Evolutionary conservation across 2,888 invertebrate genomes (phyloP).

Genomic region (Euzetes globulus): DNA sequence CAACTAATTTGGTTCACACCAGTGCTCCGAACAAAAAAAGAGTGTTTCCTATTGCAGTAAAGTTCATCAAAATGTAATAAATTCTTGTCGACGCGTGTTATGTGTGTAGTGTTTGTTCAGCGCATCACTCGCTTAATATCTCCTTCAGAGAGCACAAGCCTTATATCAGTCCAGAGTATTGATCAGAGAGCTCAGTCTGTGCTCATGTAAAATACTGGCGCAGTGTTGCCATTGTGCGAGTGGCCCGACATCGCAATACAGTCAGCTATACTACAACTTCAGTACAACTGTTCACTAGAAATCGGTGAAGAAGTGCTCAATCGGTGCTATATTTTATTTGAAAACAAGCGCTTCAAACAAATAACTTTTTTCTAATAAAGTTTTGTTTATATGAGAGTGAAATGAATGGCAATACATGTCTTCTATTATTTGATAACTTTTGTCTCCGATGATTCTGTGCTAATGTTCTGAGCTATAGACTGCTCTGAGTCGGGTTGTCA

Average conservation of each 20-base stretch:
- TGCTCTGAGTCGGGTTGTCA: neutral
- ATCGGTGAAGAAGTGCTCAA: neutral
- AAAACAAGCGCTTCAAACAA: neutral
- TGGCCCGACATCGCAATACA: neutral
- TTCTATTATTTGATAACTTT: neutral
- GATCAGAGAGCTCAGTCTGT: neutral
- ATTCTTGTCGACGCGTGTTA: constrained; percentile 24
- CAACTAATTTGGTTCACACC: constrained; percentile 10
- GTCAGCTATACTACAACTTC: neutral
- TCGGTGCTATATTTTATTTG: neutral
- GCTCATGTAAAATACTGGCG: constrained; percentile 12
- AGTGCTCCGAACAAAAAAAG: neutral
- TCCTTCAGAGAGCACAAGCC: neutral
- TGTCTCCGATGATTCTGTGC: constrained; percentile 2
- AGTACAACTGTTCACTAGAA: neutral
- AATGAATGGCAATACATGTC: neutral
- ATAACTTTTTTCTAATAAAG: neutral
- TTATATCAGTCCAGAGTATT: neutral
- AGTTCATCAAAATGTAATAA: constrained; percentile 30
- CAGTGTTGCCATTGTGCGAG: constrained; percentile 8
- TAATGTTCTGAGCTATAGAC: constrained; percentile 3
- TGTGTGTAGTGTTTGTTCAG: constrained; percentile 18
- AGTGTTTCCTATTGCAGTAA: constrained; percentile 9
- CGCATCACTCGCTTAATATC: constrained; percentile 19
- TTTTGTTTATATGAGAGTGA: neutral